A percentile compares a stretch with the other conserved stretches of the same genome.
These are phyloP conservation scores for Engystomops pustulosus DNA, from an alignment of 2,113 vertebrate genomes.

Conservation along the genomic window DNA sequence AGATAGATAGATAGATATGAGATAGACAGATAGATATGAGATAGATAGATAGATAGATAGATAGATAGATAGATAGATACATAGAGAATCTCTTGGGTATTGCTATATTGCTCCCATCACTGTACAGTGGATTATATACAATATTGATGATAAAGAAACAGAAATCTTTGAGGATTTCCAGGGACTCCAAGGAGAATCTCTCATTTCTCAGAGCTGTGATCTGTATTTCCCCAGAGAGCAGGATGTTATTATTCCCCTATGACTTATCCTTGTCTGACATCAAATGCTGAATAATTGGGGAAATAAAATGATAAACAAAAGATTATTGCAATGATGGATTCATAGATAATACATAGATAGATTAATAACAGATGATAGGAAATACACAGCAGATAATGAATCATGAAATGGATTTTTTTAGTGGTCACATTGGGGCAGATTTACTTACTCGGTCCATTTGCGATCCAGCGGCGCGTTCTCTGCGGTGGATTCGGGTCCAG, in stretches of 20 bases:
- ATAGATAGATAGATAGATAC: no score
- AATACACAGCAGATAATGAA: no score
- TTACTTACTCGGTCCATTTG: no score
- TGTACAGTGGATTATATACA: background rate
- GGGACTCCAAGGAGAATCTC: background rate
- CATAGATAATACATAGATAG: no score
- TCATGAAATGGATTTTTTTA: no score
- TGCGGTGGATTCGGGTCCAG: no score
- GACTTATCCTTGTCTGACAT: constrained; percentile 9
- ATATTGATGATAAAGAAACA: background rate
- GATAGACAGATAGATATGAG: no score
- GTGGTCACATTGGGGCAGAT: no score
- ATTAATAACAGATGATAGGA: no score
- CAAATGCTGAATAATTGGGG: background rate
- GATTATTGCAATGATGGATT: no score
- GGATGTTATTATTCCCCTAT: background rate
- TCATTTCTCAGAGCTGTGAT: background rate
- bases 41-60: no score
- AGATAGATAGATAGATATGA: background rate
- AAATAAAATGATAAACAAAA: background rate
- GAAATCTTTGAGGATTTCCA: background rate
- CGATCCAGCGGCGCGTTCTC: no score
- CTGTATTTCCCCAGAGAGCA: background rate
- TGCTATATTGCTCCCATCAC: background rate
- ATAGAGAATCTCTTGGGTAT: background rate